Base-by-base conservation (phyloP, 2,797 vertebrate genomes). In the Strix occidentalis region DNA sequence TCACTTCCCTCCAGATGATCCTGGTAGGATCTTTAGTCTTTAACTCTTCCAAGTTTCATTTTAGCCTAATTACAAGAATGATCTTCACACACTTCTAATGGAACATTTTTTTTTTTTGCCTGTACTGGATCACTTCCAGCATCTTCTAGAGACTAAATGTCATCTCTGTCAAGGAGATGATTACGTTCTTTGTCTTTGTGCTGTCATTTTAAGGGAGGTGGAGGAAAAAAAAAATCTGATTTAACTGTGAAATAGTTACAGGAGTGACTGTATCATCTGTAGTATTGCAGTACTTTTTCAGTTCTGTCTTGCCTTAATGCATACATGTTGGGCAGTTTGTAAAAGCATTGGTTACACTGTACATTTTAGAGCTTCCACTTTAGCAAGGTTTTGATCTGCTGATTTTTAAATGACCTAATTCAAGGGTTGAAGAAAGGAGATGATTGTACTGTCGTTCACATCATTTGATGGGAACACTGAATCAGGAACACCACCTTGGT, bases 171-270 rank as follows among this genome's bases (percentile, higher is more conserved):
- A 95, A 91, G 92, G 84, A 96, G 88, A 78, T 37, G 35, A 89
- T 93, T 92, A 84, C 25, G 33, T 83, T 90, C 63, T 95, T 93
- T 90, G 64, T 53, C 84, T 92, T 93, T 84, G 56, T 84, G 78
- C 90, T 93, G 72, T 95, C 75, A 45, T 92, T 95, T 90, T 83
- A 92, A 77, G 66, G 24, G 46, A 89, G 69, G 46, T 54, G 39
- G 70, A 88, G 58, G 31, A 12, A 43, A 54, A 82, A 75, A 74
- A 87, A 91, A 56, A 64, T n/a, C 29, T 94, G 80, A 78, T 86
- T 95, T 79, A 95, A 91, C 84, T 95, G 46, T 94, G 93, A 97
- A 97, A 75, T 69, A 84, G 87, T 90, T 84, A 80, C 68, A 61
- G 64, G 58, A 84, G 70, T 56, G n/a, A 89, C 91, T 94, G 74